Conservation (phyloP, 2,888 invertebrate genomes). For the Linnaemya tessellans region DNA sequence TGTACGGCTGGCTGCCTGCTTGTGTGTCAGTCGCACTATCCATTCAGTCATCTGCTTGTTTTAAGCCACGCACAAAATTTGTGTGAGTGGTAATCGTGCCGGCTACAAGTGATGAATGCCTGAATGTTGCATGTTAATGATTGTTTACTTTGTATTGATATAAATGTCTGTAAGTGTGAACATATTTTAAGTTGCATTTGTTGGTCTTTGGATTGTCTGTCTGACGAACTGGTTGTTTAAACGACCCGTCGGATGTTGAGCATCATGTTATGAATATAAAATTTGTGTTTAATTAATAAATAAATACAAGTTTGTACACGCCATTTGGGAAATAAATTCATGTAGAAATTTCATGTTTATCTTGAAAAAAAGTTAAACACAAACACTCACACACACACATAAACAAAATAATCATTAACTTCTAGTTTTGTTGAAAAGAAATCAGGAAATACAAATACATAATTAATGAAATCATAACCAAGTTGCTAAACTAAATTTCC, state of each 20-base stretch:
- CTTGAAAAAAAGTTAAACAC: not conserved
- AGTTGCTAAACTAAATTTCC: constrained; percentile 10
- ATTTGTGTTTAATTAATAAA: constrained; percentile 71
- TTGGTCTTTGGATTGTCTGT: constrained; percentile 1
- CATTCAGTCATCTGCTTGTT: not conserved
- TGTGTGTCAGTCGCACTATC: not conserved
- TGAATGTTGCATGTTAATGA: constrained; percentile 55
- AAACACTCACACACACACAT: not conserved
- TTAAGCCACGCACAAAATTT: constrained; percentile 36
- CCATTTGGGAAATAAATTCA: constrained; percentile 53
- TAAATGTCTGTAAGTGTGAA: constrained; percentile 38
- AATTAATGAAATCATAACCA: constrained; percentile 34
- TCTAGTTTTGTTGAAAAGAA: constrained; percentile 37
- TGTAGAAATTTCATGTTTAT: constrained; percentile 55
- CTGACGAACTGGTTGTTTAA: not conserved
- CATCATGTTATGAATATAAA: constrained; percentile 70
- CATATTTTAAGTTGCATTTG: constrained; percentile 52
- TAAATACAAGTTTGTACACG: constrained; percentile 63
- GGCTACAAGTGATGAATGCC: constrained; percentile 57
- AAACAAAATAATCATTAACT: constrained; percentile 25
- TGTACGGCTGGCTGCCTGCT: not conserved
- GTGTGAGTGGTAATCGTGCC: constrained; percentile 55
- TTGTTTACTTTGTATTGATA: constrained; percentile 38
- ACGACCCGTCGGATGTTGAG: constrained; percentile 15
- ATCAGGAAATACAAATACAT: constrained; percentile 41